phyloP scores from a whole-genome alignment of 2,113 vertebrate genomes.

The Dicentrarchus labrax region DNA sequence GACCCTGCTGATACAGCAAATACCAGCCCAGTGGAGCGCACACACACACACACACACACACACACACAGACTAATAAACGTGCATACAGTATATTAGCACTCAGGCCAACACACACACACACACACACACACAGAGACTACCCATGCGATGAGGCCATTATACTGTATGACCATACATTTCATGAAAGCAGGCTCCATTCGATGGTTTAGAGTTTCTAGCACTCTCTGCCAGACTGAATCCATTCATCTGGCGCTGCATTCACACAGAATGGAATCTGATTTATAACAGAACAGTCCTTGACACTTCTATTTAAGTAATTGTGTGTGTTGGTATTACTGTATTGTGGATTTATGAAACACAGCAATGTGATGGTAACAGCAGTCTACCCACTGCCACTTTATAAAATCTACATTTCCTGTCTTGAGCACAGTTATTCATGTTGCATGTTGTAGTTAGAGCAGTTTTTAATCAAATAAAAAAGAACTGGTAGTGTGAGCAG shows the following conservation, averaged over 20 bases:
- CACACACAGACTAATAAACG: too few species aligned
- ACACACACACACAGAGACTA: neutral
- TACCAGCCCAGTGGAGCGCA: slow-evolving; percentile 32
- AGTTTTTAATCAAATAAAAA: too few species aligned
- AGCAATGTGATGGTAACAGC: neutral
- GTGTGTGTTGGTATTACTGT: accelerated
- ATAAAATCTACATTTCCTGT: neutral
- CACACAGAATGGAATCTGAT: neutral
- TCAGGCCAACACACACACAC: slow-evolving; percentile 6
- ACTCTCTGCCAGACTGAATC: neutral
- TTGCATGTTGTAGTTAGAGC: neutral
- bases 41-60: neutral
- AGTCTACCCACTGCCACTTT: neutral
- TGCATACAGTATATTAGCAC: too few species aligned
- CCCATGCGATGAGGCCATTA: neutral
- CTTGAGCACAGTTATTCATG: neutral
- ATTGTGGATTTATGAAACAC: neutral
- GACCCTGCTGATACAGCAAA: slow-evolving; percentile 73
- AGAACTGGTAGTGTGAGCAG: too few species aligned
- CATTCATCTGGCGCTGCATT: neutral
- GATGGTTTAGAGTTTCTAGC: slow-evolving; percentile 13
- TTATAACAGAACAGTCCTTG: neutral
- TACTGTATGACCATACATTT: neutral
- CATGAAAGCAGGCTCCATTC: neutral
- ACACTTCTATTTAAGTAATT: neutral